Evolutionary conservation across 1,140 invertebrate genomes (phyloP).

Genomic region (Bilobella aurantiaca): DNA sequence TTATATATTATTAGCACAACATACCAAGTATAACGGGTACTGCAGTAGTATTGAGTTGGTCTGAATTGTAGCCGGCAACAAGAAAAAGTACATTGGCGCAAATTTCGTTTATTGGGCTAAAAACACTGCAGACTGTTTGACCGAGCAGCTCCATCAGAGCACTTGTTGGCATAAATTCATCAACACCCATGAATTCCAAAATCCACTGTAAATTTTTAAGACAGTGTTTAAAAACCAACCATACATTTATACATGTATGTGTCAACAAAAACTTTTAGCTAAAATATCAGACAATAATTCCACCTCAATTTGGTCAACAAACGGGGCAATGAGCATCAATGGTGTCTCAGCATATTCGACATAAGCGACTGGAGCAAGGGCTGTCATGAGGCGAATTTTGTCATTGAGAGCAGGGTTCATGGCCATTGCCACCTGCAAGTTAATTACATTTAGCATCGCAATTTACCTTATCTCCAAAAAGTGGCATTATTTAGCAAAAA

Average conservation of each 20-base stretch:
- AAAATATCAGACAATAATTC: neutral
- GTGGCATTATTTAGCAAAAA: no score
- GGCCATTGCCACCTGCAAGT: slow-evolving; percentile 37
- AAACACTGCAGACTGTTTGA: slow-evolving; percentile 42
- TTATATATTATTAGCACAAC: no score
- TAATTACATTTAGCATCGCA: neutral
- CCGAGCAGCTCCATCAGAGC: slow-evolving; percentile 43
- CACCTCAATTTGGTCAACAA: neutral
- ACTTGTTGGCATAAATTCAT: slow-evolving; percentile 49
- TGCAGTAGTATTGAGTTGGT: slow-evolving; percentile 47
- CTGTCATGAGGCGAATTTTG: slow-evolving; percentile 47
- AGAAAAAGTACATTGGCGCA: slow-evolving; percentile 50
- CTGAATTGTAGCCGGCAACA: slow-evolving; percentile 46
- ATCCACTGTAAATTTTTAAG: slow-evolving; percentile 30
- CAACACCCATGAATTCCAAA: slow-evolving; percentile 36
- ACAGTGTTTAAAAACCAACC: slow-evolving; percentile 1
- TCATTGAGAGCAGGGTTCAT: slow-evolving; percentile 46
- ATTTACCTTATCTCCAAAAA: no score
- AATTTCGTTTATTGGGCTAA: slow-evolving; percentile 41
- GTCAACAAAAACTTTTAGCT: neutral
- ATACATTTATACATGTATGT: neutral
- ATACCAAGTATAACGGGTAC: slow-evolving; percentile 50
- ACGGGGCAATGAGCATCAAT: neutral
- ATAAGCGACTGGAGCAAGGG: slow-evolving; percentile 55
- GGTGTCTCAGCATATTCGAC: neutral